phyloP scores from a whole-genome alignment of 2,797 vertebrate species.

The Pseudomugil gertrudae region DNA sequence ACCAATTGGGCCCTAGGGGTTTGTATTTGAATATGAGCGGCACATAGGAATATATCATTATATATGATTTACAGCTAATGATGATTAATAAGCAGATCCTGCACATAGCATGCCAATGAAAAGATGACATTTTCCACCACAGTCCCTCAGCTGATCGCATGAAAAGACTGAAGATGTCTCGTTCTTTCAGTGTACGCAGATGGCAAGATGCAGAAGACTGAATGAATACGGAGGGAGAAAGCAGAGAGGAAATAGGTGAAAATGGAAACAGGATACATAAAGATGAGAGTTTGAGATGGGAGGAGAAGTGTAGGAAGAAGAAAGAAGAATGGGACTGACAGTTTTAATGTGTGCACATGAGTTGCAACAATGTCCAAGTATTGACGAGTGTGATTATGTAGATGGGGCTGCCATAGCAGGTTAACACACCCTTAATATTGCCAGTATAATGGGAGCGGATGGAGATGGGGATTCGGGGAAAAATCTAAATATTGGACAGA shows the following conservation, averaged over 20 bases:
- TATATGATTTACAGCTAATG: slow-evolving; percentile 58
- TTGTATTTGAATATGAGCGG: slow-evolving; percentile 43
- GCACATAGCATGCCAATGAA: slow-evolving; percentile 50
- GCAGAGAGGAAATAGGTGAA: slow-evolving; percentile 63
- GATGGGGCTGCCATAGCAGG: slow-evolving; percentile 67
- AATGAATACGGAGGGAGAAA: slow-evolving; percentile 49
- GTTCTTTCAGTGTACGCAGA: slow-evolving; percentile 58
- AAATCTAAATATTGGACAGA: slow-evolving; percentile 29
- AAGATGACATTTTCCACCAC: slow-evolving; percentile 58
- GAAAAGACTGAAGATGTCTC: slow-evolving; percentile 63
- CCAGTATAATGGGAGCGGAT: slow-evolving; percentile 31
- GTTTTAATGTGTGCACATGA: slow-evolving; percentile 59
- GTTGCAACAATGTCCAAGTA: slow-evolving; percentile 68
- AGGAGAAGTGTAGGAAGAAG: slow-evolving; percentile 50
- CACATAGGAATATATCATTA: slow-evolving; percentile 43
- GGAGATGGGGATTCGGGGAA: slow-evolving; percentile 30
- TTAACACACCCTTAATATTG: slow-evolving; percentile 63
- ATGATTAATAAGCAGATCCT: slow-evolving; percentile 64
- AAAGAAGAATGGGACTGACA: slow-evolving; percentile 49
- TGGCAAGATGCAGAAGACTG: slow-evolving; percentile 56
- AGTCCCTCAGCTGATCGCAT: slow-evolving; percentile 40
- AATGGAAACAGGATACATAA: slow-evolving; percentile 58
- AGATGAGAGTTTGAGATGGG: slow-evolving; percentile 55
- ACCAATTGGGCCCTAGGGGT: slow-evolving; percentile 20
- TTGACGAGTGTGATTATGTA: slow-evolving; percentile 69